Evolutionary conservation across 2,888 invertebrate genomes (phyloP).

Genomic region (Leptopilina myrica): DNA sequence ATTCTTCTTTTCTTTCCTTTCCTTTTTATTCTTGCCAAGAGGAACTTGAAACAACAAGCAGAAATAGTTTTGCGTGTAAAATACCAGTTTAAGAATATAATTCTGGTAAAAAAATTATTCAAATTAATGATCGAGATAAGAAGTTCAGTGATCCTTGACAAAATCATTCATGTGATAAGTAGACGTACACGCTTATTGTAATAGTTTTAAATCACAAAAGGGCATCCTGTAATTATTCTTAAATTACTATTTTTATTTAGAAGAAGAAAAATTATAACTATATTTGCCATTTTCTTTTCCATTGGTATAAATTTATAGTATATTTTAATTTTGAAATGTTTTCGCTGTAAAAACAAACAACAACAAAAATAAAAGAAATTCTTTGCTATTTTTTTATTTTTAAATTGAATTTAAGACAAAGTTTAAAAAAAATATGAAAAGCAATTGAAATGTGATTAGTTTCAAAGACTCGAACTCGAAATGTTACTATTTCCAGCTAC

Average conservation of each 20-base stretch:
- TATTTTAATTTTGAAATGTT: too few species aligned
- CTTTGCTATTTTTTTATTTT: too few species aligned
- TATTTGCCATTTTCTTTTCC: too few species aligned
- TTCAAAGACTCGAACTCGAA: not conserved
- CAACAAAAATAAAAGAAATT: too few species aligned
- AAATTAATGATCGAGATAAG: constrained; percentile 6
- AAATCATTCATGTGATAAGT: constrained; percentile 15
- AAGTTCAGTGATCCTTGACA: constrained; percentile 30
- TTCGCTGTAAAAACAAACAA: too few species aligned
- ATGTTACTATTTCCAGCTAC: constrained; percentile 46
- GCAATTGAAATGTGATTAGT: not conserved
- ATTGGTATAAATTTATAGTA: too few species aligned
- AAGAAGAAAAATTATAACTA: too few species aligned
- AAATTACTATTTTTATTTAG: not conserved
- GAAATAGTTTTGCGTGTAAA: constrained; percentile 16
- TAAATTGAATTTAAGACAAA: too few species aligned
- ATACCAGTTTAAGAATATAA: not conserved
- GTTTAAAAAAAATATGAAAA: too few species aligned
- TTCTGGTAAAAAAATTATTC: constrained; percentile 14
- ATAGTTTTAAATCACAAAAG: not conserved
- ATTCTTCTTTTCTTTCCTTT: too few species aligned
- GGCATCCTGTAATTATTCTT: constrained; percentile 29
- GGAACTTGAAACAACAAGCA: too few species aligned
- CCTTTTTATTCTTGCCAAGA: too few species aligned
- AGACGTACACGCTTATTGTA: not conserved